These are phyloP conservation scores for Aspiorhynchus laticeps DNA, from an alignment of 2,113 vertebrate genomes.

Conservation along the genomic window DNA sequence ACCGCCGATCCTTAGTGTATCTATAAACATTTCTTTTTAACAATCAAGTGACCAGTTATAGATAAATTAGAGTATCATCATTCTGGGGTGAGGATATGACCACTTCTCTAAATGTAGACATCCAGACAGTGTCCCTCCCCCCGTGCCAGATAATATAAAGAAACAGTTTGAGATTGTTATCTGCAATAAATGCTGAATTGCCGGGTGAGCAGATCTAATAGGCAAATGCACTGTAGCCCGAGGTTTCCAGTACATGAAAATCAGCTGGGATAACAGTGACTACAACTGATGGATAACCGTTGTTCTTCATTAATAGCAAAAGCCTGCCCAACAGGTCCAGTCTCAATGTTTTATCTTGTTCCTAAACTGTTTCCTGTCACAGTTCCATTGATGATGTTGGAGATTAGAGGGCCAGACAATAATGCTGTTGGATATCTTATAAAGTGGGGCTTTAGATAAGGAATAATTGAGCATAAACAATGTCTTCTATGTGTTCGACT, in stretches of 20 bases:
- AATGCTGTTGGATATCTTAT: not conserved
- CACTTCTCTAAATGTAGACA: slow-evolving; percentile 23
- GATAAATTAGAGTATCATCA: too few relatives aligned
- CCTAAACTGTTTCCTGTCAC: slow-evolving; percentile 15
- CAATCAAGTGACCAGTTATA: too few relatives aligned
- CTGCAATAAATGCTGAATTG: slow-evolving; percentile 32
- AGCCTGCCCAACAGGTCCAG: slow-evolving; percentile 58
- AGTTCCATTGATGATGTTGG: not conserved
- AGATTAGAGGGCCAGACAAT: not conserved
- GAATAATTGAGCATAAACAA: slow-evolving; percentile 1
- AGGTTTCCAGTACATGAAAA: slow-evolving; percentile 32
- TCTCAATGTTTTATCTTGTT: slow-evolving; percentile 35
- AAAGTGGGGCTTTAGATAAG: not conserved
- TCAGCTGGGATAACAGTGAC: slow-evolving; percentile 40
- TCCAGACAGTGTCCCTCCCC: not conserved
- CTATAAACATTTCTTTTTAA: not conserved
- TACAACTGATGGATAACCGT: slow-evolving; percentile 26
- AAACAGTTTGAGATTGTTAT: slow-evolving; percentile 44
- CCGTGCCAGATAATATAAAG: slow-evolving; percentile 21
- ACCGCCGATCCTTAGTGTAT: slow-evolving; percentile 14
- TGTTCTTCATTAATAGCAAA: slow-evolving; percentile 31
- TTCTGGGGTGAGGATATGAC: not conserved
- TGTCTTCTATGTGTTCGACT: not conserved
- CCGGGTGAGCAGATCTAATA: slow-evolving; percentile 45
- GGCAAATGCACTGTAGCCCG: slow-evolving; percentile 43